Conservation (phyloP, 2,113 vertebrate species). For the Trogon melanurus region DNA sequence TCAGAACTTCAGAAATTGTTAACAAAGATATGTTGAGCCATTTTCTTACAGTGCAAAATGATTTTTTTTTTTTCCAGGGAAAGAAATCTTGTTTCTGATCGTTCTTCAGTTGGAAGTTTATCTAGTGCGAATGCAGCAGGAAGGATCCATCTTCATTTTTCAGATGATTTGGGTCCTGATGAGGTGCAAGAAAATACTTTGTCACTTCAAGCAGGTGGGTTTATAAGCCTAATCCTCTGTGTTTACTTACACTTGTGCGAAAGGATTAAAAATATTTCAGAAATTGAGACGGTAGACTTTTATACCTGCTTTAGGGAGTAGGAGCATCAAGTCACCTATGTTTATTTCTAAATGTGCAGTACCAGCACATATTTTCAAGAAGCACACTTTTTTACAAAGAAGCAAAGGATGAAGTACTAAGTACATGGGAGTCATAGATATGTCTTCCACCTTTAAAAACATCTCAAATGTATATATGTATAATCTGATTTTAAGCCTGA, state of each 20-base stretch:
- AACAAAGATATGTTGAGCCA: not conserved
- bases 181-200: slow-evolving; percentile 82
- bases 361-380: not conserved
- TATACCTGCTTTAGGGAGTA: not conserved
- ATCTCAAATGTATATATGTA: not conserved
- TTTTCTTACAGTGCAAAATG: not conserved
- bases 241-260: not conserved
- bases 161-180: slow-evolving; percentile 78
- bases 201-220: slow-evolving; percentile 83
- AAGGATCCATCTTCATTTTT: slow-evolving; percentile 76
- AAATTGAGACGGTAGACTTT: not conserved
- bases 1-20: not conserved
- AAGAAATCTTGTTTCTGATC: slow-evolving; percentile 82
- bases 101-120: slow-evolving; percentile 79
- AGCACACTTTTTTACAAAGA: not conserved
- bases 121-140: slow-evolving; percentile 84
- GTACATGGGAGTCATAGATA: not conserved
- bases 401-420: not conserved
- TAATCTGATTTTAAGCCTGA: not conserved
- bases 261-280: not conserved
- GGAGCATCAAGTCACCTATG: not conserved
- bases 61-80: slow-evolving; percentile 64
- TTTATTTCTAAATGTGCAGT: not conserved
- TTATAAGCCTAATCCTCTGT: not conserved
- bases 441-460: not conserved